These are phyloP conservation scores for Idaea biselata DNA, from an alignment of 2,888 invertebrate genomes.

Conservation along the genomic window DNA sequence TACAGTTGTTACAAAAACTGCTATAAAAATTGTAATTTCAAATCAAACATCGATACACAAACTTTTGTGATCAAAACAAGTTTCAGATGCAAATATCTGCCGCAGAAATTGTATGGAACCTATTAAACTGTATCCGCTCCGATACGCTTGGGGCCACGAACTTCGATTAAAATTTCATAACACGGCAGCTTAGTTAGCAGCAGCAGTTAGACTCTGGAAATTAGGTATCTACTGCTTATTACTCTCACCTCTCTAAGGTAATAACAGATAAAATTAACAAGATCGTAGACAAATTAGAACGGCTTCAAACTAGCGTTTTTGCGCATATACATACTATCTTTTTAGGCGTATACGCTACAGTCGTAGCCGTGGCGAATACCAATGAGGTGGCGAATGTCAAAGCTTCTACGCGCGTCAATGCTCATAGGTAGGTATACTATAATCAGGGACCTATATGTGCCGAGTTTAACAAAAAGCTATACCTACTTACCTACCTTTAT, in stretches of 20 bases:
- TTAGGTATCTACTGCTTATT: constrained; percentile 39
- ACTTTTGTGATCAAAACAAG: constrained; percentile 31
- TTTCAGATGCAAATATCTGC: constrained; percentile 33
- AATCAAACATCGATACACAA: constrained; percentile 27
- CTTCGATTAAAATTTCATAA: constrained; percentile 78
- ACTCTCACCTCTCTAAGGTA: neutral
- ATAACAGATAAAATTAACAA: neutral
- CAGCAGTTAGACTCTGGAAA: constrained; percentile 52
- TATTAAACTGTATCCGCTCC: constrained; percentile 39
- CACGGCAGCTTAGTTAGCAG: constrained; percentile 53
- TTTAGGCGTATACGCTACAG: no score
- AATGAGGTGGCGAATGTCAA: no score
- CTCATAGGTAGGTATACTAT: no score
- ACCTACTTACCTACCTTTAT: no score
- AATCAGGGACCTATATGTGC: no score
- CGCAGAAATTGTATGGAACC: constrained; percentile 44
- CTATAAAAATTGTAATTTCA: constrained; percentile 26
- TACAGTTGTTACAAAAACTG: constrained; percentile 20
- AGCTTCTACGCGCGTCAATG: no score
- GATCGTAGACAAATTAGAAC: neutral
- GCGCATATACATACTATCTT: no score
- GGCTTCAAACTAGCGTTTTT: no score
- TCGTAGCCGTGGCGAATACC: no score
- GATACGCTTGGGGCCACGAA: constrained; percentile 64
- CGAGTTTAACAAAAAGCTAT: no score